Base-by-base conservation (phyloP, 1,140 invertebrate genomes). In the Cyclina sinensis region DNA sequence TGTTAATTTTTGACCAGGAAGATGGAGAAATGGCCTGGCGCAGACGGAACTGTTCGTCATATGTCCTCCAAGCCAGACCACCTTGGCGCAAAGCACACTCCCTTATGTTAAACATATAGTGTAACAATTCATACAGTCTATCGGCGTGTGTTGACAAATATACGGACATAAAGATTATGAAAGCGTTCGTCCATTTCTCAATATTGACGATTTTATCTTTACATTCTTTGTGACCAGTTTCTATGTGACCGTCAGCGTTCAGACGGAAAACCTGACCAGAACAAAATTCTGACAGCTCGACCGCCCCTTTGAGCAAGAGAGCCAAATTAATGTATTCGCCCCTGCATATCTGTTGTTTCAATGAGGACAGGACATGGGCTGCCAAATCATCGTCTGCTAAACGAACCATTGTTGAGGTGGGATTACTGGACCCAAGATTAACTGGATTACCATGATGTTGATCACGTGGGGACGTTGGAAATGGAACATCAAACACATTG, bases 101-200 rank as follows among this genome's bases (percentile, higher is more conserved):
- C 24, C 81, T 7, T 3, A 84, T 84, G 21, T 27, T 73, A 18
- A 18, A 46, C 43, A 73, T 84, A 32, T 84, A 84, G 14, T 83
- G 81, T 43, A 83, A 30, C 32, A 83, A 7, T 62, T 70, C 59
- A 70, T 70, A 24, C 5, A 30, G 18, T 27, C 43, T 68, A 24
- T 83, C 59, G 0, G 35, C 12, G 14, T 70, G 81, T 18, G 54
- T 46, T 16, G 81, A 30, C 37, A 83, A 21, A 35, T 68, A 68
- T 14, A 83, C 27, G 12, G 81, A 83, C 0, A 30, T 1, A 48
- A 68, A 83, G 16, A 83, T 59, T 12, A 46, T 24, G n/a, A 83
- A 68, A 12, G 81, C 35, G 30, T 83, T 51, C 9, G 81, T 68
- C 59, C 81, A 83, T 18, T 39, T 59, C 27, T 82, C 80, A n/a